These are phyloP conservation scores for Sinelater perroti DNA, from an alignment of 2,888 invertebrate genomes.

Conservation along the genomic window DNA sequence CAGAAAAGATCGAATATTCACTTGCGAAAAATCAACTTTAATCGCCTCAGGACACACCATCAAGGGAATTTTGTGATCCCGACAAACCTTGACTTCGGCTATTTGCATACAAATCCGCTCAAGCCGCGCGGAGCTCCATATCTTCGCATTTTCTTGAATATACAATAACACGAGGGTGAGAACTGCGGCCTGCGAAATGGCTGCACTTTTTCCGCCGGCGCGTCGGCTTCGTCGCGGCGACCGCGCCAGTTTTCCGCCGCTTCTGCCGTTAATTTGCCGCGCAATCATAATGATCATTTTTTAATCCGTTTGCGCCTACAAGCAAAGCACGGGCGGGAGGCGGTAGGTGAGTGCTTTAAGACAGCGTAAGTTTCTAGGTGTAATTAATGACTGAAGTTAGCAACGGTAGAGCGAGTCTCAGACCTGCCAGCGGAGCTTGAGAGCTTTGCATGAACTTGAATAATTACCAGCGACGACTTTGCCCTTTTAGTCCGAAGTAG, in stretches of 20 bases:
- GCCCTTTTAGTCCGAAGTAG: constrained; percentile 52
- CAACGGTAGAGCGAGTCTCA: constrained; percentile 50
- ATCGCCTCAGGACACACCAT: no score
- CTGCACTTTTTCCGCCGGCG: constrained; percentile 33
- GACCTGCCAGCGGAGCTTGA: constrained; percentile 55
- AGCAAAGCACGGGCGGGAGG: constrained; percentile 13
- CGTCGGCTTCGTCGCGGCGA: constrained; percentile 33
- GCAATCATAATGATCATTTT: background rate
- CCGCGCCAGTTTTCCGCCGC: no score
- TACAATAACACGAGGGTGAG: constrained; percentile 34
- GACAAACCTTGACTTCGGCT: background rate
- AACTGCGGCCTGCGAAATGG: constrained; percentile 37
- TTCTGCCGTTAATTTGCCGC: background rate
- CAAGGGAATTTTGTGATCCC: background rate
- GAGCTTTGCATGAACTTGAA: constrained; percentile 58
- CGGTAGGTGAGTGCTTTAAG: constrained; percentile 41
- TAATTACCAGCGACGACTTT: constrained; percentile 58
- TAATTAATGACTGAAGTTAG: constrained; percentile 59
- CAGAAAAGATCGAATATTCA: no score
- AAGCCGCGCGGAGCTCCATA: constrained; percentile 14
- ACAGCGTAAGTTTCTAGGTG: constrained; percentile 51
- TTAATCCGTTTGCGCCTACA: background rate
- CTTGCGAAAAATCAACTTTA: no score
- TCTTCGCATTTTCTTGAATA: constrained; percentile 34
- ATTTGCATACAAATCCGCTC: constrained; percentile 33